These are phyloP conservation scores for Magallana gigas DNA, from an alignment of 1,140 invertebrate species.

Conservation along the genomic window DNA sequence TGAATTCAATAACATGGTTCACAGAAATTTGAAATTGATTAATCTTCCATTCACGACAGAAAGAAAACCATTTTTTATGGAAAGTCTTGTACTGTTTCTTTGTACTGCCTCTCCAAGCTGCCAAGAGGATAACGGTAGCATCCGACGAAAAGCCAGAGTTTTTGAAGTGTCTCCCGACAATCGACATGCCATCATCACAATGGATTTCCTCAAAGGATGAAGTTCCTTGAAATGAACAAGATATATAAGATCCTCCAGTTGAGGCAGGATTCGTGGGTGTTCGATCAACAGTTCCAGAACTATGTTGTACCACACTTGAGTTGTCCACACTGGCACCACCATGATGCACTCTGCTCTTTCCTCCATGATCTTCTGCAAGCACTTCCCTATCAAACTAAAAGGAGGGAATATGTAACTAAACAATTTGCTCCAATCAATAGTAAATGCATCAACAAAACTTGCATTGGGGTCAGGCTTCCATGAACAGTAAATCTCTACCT, in stretches of 20 bases:
- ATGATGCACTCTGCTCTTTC: constrained; percentile 51
- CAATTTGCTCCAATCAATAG: too few species aligned
- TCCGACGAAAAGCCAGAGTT: constrained; percentile 52
- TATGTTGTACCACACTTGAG: constrained; percentile 49
- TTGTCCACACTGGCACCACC: constrained; percentile 51
- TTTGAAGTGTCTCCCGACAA: neutral
- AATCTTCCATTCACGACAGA: constrained; percentile 37
- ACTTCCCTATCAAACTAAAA: constrained; percentile 50
- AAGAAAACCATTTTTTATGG: constrained; percentile 45
- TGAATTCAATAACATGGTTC: constrained; percentile 46
- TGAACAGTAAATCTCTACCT: constrained; percentile 47
- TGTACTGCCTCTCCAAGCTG: constrained; percentile 48
- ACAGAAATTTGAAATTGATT: neutral
- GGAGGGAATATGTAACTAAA: constrained; percentile 53
- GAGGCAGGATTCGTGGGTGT: constrained; percentile 41
- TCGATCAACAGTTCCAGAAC: constrained; percentile 42
- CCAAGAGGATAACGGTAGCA: constrained; percentile 41
- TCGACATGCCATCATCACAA: neutral
- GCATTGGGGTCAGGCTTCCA: constrained; percentile 61
- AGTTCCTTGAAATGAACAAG: neutral
- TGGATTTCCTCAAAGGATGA: constrained; percentile 46
- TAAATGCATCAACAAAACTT: constrained; percentile 56
- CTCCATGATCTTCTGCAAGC: constrained; percentile 51
- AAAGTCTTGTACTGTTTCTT: constrained; percentile 47
- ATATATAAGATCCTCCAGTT: neutral